These are phyloP conservation scores for Leptestheria dahalacensis DNA, from an alignment of 1,140 invertebrate species.

Conservation along the genomic window DNA sequence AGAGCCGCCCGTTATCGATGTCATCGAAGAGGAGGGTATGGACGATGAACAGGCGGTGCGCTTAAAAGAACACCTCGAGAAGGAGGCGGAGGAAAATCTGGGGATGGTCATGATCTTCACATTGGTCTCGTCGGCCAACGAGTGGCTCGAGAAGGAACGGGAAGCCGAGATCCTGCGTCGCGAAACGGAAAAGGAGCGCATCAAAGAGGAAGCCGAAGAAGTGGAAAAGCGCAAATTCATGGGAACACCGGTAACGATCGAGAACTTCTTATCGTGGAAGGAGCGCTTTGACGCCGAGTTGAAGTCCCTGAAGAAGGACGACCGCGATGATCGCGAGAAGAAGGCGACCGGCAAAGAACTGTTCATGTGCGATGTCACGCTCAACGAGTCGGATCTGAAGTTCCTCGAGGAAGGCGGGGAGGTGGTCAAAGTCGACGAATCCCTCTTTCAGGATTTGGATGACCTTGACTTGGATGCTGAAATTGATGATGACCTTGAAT, in stretches of 20 bases:
- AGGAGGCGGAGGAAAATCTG: conserved; percentile 71
- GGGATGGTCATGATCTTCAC: conserved; percentile 97
- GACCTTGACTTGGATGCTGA: conserved; percentile 59
- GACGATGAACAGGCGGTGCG: conserved; percentile 33
- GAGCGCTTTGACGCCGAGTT: conserved; percentile 82
- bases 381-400: conserved; percentile 89
- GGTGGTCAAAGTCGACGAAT: conserved; percentile 82
- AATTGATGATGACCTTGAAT: conserved; percentile 19
- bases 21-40: conserved; percentile 39
- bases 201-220: conserved; percentile 62
- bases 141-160: conserved; percentile 75
- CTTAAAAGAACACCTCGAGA: conserved; percentile 47
- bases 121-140: conserved; percentile 76
- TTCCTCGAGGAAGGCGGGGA: conserved; percentile 79
- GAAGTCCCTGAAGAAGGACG: conserved; percentile 53
- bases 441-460: conserved; percentile 81
- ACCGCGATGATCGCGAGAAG: conserved; percentile 41
- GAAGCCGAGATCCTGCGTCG: conserved; percentile 55
- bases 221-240: conserved; percentile 77
- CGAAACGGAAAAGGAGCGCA: conserved; percentile 50
- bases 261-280: conserved; percentile 93
- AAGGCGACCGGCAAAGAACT: conserved; percentile 62
- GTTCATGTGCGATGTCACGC: conserved; percentile 77
- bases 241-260: conserved; percentile 85
- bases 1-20: conserved; percentile 59